These are phyloP conservation scores for Terebella lapidaria DNA, from an alignment of 2,888 invertebrate genomes.

Conservation along the genomic window DNA sequence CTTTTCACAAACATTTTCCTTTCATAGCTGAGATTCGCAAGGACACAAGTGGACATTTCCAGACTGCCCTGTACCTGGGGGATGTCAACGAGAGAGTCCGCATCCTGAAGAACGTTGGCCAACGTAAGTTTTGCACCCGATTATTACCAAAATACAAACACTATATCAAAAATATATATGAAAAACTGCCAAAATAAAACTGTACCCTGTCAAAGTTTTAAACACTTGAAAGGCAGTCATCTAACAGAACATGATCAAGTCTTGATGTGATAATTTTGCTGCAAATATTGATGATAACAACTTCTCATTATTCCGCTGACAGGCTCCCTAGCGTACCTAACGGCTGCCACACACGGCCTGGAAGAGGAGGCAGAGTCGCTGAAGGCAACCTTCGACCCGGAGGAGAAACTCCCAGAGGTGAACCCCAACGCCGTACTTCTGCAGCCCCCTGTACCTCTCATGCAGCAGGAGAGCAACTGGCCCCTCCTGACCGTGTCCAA, in stretches of 20 bases:
- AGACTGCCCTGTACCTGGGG: slow-evolving; percentile 85
- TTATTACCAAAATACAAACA: too few species aligned
- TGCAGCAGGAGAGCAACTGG: slow-evolving; percentile 91
- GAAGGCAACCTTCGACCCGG: slow-evolving; percentile 61
- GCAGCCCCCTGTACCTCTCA: slow-evolving; percentile 83
- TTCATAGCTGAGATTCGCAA: slow-evolving; percentile 94
- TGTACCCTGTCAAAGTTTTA: background rate
- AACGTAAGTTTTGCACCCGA: slow-evolving; percentile 40
- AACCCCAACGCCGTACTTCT: slow-evolving; percentile 73
- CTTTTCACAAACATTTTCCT: too few species aligned
- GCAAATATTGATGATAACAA: too few species aligned
- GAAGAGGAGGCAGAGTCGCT: slow-evolving; percentile 72
- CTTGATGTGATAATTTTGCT: too few species aligned
- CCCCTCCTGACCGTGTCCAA: slow-evolving; percentile 87
- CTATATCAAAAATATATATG: too few species aligned
- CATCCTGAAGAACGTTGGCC: slow-evolving; percentile 50
- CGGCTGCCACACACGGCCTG: slow-evolving; percentile 87
- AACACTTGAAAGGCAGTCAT: background rate
- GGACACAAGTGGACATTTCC: slow-evolving; percentile 93
- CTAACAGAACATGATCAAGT: too few species aligned
- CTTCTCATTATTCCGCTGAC: too few species aligned
- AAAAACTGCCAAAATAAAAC: background rate
- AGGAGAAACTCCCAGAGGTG: slow-evolving; percentile 64
- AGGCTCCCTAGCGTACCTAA: slow-evolving; percentile 79
- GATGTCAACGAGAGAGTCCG: slow-evolving; percentile 85